Base-by-base conservation (phyloP, 2,113 vertebrate genomes). In the Ceuthmochares aereus region DNA sequence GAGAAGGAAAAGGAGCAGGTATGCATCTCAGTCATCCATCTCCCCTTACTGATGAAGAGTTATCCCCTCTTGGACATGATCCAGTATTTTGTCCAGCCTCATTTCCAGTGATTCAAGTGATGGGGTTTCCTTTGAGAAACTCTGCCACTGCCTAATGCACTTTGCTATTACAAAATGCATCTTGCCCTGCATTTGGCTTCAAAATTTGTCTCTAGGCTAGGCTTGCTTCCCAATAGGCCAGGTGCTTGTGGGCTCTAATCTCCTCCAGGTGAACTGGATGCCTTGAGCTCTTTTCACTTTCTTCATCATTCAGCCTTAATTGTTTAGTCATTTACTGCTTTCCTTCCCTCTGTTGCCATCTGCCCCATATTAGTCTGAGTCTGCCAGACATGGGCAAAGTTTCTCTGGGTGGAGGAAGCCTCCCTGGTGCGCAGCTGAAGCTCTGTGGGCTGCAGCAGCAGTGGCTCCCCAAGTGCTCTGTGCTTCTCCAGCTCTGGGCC, bases 401-500 rank as follows among this genome's bases (percentile, higher is more conserved):
- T 36, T 9, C 15, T 47, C 25, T 58, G 73, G 52, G 23, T 36
- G 25, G 23, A 78, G 55, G 77, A 40, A 73, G 26, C 51, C 55
- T 83, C 34, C 42, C 29, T 13, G n/a, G 14, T 60, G 63, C 2
- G 19, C 32, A 45, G 42, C n/a, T 69, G 67, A 56, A 34, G 40
- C 37, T 62, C 25, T 0, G 0, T 29, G 20, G 68, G 29, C 37
- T 74, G 21, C 0, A 0, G 58, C 9, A 6, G 74, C 0, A 0
- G 63, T 58, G 45, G 36, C 70, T 96, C 52, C 56, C 60, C 0
- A 3, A 55, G 67, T 93, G 42, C n/a, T 86, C 29, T 78, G 60
- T 63, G 43, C 68, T 90, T 88, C 64, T 94, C 21, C 73, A 88
- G 68, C 82, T 43, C 68, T 20, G 63, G 93, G 85, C 68, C 83